phyloP scores from a whole-genome alignment of 1,140 invertebrate species.

The Drosophila orena region DNA sequence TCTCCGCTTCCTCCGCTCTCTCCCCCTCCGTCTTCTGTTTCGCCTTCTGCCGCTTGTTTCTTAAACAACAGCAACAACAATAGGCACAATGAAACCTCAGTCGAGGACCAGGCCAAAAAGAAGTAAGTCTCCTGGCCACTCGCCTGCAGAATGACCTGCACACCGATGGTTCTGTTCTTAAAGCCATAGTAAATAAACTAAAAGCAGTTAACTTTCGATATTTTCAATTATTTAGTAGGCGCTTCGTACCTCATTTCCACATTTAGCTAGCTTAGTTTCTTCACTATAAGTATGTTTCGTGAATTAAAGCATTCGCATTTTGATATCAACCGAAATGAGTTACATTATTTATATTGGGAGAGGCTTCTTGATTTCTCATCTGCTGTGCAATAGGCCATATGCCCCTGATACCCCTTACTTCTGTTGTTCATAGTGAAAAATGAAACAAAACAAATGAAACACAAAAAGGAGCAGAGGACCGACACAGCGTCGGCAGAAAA shows the following conservation, averaged over 20 bases:
- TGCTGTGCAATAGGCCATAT: not conserved
- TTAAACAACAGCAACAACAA: slow-evolving; percentile 41
- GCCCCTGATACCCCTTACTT: slow-evolving; percentile 18
- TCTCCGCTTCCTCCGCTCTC: not conserved
- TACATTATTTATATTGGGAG: too few species aligned
- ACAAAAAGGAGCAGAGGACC: slow-evolving; percentile 16
- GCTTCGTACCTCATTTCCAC: too few species aligned
- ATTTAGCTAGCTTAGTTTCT: too few species aligned
- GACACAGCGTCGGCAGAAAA: not conserved
- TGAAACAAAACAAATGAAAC: slow-evolving; percentile 37
- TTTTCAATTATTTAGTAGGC: too few species aligned
- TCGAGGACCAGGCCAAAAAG: slow-evolving; percentile 26
- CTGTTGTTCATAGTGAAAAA: slow-evolving; percentile 22
- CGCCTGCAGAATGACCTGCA: slow-evolving; percentile 1
- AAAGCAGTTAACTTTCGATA: not conserved
- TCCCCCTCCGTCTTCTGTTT: not conserved
- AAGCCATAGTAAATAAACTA: not conserved
- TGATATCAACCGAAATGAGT: too few species aligned
- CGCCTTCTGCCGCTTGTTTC: slow-evolving; percentile 3
- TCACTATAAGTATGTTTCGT: too few species aligned
- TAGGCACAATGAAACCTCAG: slow-evolving; percentile 40
- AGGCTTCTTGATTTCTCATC: too few species aligned
- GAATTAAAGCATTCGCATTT: too few species aligned
- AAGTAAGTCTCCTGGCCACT: not conserved
- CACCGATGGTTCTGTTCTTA: too few species aligned